These are phyloP conservation scores for Onychomys leucogaster DNA, from an alignment of 2,797 vertebrate species.

Conservation along the genomic window DNA sequence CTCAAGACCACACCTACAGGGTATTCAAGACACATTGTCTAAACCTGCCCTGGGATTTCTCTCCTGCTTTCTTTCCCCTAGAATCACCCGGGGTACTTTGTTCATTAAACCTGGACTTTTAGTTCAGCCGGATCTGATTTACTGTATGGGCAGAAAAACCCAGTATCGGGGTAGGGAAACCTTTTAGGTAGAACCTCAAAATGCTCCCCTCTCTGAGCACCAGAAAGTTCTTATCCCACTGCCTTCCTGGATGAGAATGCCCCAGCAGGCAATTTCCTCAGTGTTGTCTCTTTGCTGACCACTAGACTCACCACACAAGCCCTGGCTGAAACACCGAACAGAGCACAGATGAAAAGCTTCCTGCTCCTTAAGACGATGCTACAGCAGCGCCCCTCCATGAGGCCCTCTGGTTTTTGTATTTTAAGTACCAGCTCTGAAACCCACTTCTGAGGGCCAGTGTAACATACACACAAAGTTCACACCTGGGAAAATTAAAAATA, in stretches of 20 bases:
- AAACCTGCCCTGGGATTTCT: too few relatives aligned
- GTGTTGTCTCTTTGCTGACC: slow-evolving; percentile 25
- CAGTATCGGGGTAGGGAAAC: too few relatives aligned
- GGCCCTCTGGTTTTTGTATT: slow-evolving; percentile 3
- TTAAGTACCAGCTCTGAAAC: slow-evolving; percentile 40
- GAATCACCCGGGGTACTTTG: too few relatives aligned
- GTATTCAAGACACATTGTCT: too few relatives aligned
- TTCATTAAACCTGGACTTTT: too few relatives aligned
- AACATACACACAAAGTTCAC: slow-evolving; percentile 56
- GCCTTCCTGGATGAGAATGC: neutral
- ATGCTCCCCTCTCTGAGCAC: neutral
- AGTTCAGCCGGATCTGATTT: too few relatives aligned
- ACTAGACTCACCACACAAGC: slow-evolving; percentile 31
- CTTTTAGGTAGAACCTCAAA: neutral
- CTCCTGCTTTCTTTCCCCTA: too few relatives aligned
- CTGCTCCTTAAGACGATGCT: too few relatives aligned
- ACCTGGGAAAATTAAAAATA: slow-evolving; percentile 70
- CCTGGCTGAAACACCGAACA: neutral
- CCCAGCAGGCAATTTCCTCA: neutral
- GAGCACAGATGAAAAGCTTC: too few relatives aligned
- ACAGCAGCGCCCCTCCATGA: neutral
- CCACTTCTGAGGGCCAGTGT: slow-evolving; percentile 8
- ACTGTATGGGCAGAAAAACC: too few relatives aligned
- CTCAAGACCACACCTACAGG: too few relatives aligned
- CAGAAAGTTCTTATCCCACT: neutral